phyloP scores from a whole-genome alignment of 2,888 invertebrate species.

The Tachina grossa region DNA sequence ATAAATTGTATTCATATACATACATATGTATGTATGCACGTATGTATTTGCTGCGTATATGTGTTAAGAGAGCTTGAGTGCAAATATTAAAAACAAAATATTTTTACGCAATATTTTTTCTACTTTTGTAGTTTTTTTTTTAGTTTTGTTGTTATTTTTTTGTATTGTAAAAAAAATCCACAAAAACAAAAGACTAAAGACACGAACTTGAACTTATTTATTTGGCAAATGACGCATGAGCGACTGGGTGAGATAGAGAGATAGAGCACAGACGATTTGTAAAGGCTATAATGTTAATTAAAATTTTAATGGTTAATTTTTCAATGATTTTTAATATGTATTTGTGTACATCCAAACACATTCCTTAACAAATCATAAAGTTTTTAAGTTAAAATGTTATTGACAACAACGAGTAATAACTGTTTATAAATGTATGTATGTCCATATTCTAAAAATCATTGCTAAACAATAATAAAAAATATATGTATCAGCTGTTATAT shows the following conservation, averaged over 20 bases:
- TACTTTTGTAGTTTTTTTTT: conserved; percentile 1
- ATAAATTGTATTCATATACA: not conserved
- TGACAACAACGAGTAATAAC: too few species aligned
- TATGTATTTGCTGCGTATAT: not conserved
- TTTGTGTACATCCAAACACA: too few species aligned
- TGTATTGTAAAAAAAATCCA: conserved; percentile 5
- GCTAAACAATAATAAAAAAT: too few species aligned
- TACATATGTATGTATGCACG: too few species aligned
- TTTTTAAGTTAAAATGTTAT: too few species aligned
- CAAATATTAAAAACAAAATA: conserved; percentile 52
- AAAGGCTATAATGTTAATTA: not conserved
- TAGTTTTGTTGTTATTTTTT: not conserved
- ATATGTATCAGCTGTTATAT: too few species aligned
- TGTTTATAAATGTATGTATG: too few species aligned
- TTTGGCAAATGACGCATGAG: conserved; percentile 26
- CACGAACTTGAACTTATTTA: conserved; percentile 71
- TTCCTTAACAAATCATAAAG: too few species aligned
- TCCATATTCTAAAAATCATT: too few species aligned
- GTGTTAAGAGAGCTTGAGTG: conserved; percentile 45
- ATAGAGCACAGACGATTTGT: not conserved
- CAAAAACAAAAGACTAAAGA: conserved; percentile 73
- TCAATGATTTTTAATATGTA: too few species aligned
- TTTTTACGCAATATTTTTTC: conserved; percentile 55
- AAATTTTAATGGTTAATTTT: too few species aligned
- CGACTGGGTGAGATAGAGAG: not conserved